These are phyloP conservation scores for Brotogeris chrysoptera DNA, from an alignment of 2,797 vertebrate species.

Conservation along the genomic window DNA sequence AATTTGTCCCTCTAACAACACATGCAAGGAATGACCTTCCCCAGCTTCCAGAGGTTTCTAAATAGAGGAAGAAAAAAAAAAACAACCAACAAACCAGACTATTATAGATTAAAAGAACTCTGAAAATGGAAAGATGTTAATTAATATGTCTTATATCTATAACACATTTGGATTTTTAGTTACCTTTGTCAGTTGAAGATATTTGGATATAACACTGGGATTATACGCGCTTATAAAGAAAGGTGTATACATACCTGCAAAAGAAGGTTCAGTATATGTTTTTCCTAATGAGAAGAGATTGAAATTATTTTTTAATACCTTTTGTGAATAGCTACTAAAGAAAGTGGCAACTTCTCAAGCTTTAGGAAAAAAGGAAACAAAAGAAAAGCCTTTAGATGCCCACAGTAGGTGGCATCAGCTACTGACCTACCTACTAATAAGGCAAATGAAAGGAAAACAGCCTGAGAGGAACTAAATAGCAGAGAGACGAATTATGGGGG, in stretches of 20 bases:
- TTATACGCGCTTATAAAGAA: background rate
- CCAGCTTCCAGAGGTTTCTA: background rate
- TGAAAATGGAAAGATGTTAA: constrained; percentile 9
- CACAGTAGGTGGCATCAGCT: constrained; percentile 73
- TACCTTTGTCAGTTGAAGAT: background rate
- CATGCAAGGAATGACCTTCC: constrained; percentile 12
- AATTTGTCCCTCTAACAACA: constrained; percentile 30
- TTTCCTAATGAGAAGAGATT: constrained; percentile 28
- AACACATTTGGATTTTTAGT: background rate
- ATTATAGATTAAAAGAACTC: background rate
- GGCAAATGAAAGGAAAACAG: constrained; percentile 74
- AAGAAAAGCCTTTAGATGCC: constrained; percentile 70
- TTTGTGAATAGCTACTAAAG: constrained; percentile 47
- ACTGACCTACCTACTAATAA: constrained; percentile 74
- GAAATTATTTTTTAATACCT: constrained; percentile 49
- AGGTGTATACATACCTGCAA: background rate
- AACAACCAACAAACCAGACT: background rate
- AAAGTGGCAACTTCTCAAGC: constrained; percentile 63
- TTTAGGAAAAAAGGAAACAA: constrained; percentile 57
- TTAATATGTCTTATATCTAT: background rate
- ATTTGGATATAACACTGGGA: background rate
- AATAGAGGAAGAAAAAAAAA: background rate
- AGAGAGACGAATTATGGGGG: constrained; percentile 46
- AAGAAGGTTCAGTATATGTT: background rate
- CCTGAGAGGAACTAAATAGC: constrained; percentile 67